A percentile compares a stretch with the other conserved stretches of the same genome.
Evolutionary conservation across 2,888 invertebrate species (phyloP).

Genomic region (Caenorhabditis imperialis): DNA sequence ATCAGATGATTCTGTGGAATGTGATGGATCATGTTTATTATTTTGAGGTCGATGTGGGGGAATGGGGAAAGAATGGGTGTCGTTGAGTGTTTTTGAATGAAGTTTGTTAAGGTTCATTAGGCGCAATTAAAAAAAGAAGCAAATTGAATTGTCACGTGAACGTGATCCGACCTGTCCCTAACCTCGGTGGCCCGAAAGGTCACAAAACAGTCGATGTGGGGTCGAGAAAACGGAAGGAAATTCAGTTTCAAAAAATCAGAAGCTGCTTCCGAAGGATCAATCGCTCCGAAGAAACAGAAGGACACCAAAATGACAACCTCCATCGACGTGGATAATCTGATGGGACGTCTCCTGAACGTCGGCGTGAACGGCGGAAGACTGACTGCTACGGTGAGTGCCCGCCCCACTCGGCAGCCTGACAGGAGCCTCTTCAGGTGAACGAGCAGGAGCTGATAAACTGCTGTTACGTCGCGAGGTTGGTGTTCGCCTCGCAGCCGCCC

Average conservation of each 20-base stretch:
- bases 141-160: no score
- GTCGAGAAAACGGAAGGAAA: no score
- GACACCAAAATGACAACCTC: constrained; percentile 43
- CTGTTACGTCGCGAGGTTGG: constrained; percentile 64
- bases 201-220: no score
- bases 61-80: constrained; percentile 17
- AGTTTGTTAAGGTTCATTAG: neutral
- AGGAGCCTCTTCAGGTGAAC: constrained; percentile 21
- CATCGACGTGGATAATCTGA: constrained; percentile 60
- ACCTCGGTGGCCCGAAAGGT: no score
- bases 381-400: constrained; percentile 43
- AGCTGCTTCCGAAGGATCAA: no score
- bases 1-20: constrained; percentile 25
- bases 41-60: constrained; percentile 31
- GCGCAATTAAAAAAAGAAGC: no score
- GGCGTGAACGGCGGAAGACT: constrained; percentile 62
- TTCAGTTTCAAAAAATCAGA: no score
- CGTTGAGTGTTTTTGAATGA: constrained; percentile 16
- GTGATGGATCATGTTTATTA: constrained; percentile 35
- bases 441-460: constrained; percentile 62
- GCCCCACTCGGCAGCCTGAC: no score
- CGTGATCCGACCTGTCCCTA: no score
- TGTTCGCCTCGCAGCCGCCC: constrained; percentile 65
- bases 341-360: constrained; percentile 60
- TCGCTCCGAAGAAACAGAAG: no score